Conservation (phyloP, 2,888 invertebrate genomes). For the Metellina segmentata region DNA sequence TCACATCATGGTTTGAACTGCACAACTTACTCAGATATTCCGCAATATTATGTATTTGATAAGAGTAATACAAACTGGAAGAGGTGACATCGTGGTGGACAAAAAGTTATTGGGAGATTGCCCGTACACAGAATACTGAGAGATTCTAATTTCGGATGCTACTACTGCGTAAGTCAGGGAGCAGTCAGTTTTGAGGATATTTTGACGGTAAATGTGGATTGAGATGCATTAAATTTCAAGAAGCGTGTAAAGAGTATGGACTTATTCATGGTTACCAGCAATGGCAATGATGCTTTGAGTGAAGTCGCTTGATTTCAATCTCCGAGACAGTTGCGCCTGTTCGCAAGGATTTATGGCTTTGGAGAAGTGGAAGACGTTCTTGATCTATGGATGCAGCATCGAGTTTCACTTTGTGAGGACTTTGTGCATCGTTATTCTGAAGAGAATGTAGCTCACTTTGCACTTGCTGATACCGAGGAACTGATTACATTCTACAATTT, state of each 20-base stretch:
- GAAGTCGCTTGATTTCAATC: constrained; percentile 74
- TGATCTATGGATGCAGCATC: constrained; percentile 67
- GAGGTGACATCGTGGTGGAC: no score
- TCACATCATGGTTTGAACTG: constrained; percentile 78
- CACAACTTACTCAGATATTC: no score
- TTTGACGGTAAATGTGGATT: constrained; percentile 77
- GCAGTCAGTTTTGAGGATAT: constrained; percentile 77
- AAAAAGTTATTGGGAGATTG: constrained; percentile 52
- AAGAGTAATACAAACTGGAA: no score
- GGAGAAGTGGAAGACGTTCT: constrained; percentile 70
- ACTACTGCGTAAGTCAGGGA: constrained; percentile 67
- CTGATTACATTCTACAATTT: no score
- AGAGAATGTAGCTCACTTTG: neutral
- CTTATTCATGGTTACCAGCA: constrained; percentile 78
- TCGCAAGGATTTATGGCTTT: no score
- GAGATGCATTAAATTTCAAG: constrained; percentile 74
- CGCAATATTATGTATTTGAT: no score
- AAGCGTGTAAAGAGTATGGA: constrained; percentile 75
- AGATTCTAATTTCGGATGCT: constrained; percentile 56
- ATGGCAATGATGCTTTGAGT: constrained; percentile 77
- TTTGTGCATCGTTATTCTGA: constrained; percentile 4
- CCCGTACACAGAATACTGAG: neutral
- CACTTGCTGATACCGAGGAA: constrained; percentile 35
- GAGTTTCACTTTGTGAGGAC: constrained; percentile 53
- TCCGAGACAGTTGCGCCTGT: no score